Base-by-base conservation (phyloP, 2,113 vertebrate species). In the Indicator maculatus region DNA sequence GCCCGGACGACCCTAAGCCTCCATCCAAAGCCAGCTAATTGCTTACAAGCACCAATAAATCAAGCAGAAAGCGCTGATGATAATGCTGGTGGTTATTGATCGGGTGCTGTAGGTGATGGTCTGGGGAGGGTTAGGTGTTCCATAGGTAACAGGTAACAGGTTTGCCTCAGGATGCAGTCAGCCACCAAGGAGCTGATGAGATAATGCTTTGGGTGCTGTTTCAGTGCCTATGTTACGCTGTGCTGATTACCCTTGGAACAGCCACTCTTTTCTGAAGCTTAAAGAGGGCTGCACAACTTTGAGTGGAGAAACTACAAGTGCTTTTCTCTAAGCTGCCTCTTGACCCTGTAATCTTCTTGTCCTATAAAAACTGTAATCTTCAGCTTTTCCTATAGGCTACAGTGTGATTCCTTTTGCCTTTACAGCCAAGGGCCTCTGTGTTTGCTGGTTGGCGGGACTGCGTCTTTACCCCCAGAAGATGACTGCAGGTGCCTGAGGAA, bases 21-120 rank as follows among this genome's bases (percentile, higher is more conserved):
- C 61, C 77, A 52, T 66, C 67, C 86, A 8, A 75, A 61, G 93
- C 58, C 94, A 93, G 77, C 65, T 79, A 73, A 47, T 75, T 65
- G 73, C 90, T 93, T 58, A 31, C 63, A 63, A 60, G 77, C 61
- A 26, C 30, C 7, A 5, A 61, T 69, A 82, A 92, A 94, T 44
- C 33, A 41, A 76, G 84, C 70, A 50, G 65, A 73, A 93, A 86
- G 77, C 1, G 3, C 77, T 84, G 70, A 33, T 39, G 71, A 19
- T 61, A 23, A 60, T 8, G 60, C 30, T 45, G 77, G 70, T 50
- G 5, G 2, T 5, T 76, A 84, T 12, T 4, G 76, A 86, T 78
- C 33, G 3, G 60, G 28, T 10, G 69, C 65, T 77, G 21, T 7
- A 70, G 63, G 83, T 61, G 81, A 21, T 71, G 28, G 1, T 21